A percentile compares a stretch with the other conserved stretches of the same genome.
Conservation (phyloP, 2,888 invertebrate species). For the Tetheella fluctuosa region DNA sequence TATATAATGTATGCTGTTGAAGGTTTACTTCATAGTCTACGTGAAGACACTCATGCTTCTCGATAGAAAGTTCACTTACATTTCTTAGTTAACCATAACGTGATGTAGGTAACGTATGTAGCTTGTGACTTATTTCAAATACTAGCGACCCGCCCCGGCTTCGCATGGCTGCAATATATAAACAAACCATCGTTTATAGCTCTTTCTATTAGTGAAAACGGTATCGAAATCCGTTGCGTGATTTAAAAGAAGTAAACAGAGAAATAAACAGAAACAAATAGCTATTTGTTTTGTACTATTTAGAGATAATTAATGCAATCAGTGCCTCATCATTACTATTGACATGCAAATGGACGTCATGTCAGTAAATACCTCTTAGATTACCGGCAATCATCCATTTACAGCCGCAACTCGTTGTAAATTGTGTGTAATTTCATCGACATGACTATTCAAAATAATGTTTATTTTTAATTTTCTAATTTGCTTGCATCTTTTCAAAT, state of each 20-base stretch:
- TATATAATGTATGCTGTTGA: neutral
- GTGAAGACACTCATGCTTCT: neutral
- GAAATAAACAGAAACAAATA: too few species aligned
- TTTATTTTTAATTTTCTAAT: neutral
- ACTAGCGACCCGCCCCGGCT: too few species aligned
- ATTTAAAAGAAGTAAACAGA: too few species aligned
- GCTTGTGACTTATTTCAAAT: conserved; percentile 21
- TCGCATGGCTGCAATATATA: too few species aligned
- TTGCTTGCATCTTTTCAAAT: neutral
- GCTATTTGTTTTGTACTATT: too few species aligned
- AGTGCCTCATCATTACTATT: conserved; percentile 21
- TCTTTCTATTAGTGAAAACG: too few species aligned
- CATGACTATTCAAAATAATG: neutral
- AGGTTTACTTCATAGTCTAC: neutral
- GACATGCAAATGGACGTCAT: conserved; percentile 32
- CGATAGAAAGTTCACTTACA: neutral
- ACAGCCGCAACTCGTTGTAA: conserved; percentile 4
- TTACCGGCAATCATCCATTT: conserved; percentile 17
- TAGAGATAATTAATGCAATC: conserved; percentile 35
- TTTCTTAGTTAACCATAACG: neutral
- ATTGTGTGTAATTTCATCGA: neutral
- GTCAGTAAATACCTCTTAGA: conserved; percentile 21
- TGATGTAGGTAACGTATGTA: neutral
- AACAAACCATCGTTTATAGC: too few species aligned
- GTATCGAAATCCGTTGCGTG: too few species aligned